Evolutionary conservation across 2,797 vertebrate species (phyloP).

Genomic region (Acipenser transmontanus): DNA sequence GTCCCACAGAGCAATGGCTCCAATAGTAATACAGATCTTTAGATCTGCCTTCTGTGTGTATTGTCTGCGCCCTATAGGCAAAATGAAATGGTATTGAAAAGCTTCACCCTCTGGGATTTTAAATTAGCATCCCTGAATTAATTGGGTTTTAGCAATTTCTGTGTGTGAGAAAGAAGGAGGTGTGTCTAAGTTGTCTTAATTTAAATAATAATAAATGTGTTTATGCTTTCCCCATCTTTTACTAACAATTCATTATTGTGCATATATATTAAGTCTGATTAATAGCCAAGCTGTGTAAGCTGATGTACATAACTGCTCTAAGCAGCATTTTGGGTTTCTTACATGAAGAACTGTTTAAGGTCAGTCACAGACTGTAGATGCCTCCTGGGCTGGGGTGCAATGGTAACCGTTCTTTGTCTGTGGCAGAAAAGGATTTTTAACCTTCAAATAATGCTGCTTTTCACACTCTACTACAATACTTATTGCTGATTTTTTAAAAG

Average conservation of each 20-base stretch:
- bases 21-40: slow-evolving; percentile 6
- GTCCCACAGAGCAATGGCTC: neutral
- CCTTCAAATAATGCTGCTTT: no score
- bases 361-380: no score
- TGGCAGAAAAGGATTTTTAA: no score
- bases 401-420: no score
- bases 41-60: neutral
- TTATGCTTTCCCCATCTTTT: neutral
- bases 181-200: neutral
- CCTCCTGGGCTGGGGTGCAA: no score
- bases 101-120: slow-evolving; percentile 5
- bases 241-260: neutral
- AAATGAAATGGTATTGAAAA: slow-evolving; percentile 7
- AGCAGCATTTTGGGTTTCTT: no score
- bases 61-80: slow-evolving; percentile 1
- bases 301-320: no score
- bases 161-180: neutral
- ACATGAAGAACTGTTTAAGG: no score
- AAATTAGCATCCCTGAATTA: slow-evolving; percentile 8
- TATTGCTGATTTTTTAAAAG: no score
- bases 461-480: no score
- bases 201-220: slow-evolving; percentile 6
- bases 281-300: neutral
- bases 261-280: slow-evolving; percentile 1
- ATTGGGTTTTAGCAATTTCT: neutral